These are phyloP conservation scores for Eurystomus glaucurus DNA, from an alignment of 2,797 vertebrate species.

Conservation along the genomic window DNA sequence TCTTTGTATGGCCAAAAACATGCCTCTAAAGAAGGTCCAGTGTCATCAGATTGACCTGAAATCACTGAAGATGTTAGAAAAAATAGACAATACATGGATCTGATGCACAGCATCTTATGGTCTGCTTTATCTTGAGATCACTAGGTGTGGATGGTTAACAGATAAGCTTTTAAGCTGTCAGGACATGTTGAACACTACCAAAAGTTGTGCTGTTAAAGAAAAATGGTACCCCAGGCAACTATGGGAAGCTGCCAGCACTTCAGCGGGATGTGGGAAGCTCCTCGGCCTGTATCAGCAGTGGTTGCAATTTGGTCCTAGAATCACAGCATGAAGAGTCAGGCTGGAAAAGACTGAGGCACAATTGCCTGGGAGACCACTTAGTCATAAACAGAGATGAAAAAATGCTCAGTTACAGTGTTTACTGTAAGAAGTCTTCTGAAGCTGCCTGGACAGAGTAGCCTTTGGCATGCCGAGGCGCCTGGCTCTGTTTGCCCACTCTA, in stretches of 20 bases:
- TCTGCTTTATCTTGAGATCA: background rate
- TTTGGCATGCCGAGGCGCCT: background rate
- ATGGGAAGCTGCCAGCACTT: background rate
- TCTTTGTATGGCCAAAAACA: background rate
- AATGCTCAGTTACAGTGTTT: slow-evolving; percentile 15
- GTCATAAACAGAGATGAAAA: slow-evolving; percentile 36
- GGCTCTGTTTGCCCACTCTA: background rate
- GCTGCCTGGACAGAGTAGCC: background rate
- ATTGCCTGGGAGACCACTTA: slow-evolving; percentile 44
- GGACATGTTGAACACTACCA: background rate
- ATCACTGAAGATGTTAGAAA: background rate
- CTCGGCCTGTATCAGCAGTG: background rate
- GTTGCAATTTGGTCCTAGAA: background rate
- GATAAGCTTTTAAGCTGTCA: background rate
- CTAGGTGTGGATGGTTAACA: background rate
- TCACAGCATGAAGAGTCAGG: background rate
- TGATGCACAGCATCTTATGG: background rate
- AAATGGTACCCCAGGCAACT: background rate
- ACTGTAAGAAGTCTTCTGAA: background rate
- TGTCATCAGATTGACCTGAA: background rate
- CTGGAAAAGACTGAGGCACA: slow-evolving; percentile 9
- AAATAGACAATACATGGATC: background rate
- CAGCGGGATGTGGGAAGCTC: background rate
- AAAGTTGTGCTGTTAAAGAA: background rate
- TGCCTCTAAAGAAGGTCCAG: background rate